Conservation (phyloP, 1,140 invertebrate species). For the Daktulosphaira vitifoliae region DNA sequence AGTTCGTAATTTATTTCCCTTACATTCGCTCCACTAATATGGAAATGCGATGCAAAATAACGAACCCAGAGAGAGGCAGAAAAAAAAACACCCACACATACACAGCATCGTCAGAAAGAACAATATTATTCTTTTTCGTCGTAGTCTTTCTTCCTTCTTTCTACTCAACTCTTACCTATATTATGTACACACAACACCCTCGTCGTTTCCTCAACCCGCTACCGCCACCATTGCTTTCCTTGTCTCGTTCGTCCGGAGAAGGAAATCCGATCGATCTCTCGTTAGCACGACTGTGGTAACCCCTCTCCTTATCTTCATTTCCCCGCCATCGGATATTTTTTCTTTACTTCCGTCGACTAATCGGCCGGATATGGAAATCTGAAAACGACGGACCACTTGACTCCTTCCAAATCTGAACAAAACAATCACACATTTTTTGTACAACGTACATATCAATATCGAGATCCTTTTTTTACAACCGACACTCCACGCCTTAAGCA, state of each 20-base stretch:
- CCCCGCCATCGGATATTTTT: background rate
- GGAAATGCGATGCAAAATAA: slow-evolving; percentile 24
- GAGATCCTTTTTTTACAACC: too few relatives aligned
- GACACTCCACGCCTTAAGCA: too few relatives aligned
- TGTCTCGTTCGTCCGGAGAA: background rate
- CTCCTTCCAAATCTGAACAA: too few relatives aligned
- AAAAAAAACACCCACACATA: background rate
- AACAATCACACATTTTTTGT: slow-evolving; percentile 36
- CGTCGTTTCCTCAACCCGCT: too few relatives aligned
- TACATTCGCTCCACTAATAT: background rate
- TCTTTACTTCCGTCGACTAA: slow-evolving; percentile 20
- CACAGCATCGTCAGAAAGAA: slow-evolving; percentile 11
- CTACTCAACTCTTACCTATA: background rate
- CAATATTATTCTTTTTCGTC: slow-evolving; percentile 29
- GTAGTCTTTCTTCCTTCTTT: background rate
- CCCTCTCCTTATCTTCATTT: background rate
- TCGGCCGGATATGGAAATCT: background rate
- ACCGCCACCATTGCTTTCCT: too few relatives aligned
- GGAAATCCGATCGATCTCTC: slow-evolving; percentile 23
- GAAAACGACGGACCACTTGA: too few relatives aligned
- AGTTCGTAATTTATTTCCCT: slow-evolving; percentile 28
- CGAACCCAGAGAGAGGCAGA: background rate
- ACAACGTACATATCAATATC: too few relatives aligned
- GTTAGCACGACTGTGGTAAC: background rate
- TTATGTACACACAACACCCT: background rate